Base-by-base conservation (phyloP, 2,888 invertebrate species). In the Hylaea fasciaria region DNA sequence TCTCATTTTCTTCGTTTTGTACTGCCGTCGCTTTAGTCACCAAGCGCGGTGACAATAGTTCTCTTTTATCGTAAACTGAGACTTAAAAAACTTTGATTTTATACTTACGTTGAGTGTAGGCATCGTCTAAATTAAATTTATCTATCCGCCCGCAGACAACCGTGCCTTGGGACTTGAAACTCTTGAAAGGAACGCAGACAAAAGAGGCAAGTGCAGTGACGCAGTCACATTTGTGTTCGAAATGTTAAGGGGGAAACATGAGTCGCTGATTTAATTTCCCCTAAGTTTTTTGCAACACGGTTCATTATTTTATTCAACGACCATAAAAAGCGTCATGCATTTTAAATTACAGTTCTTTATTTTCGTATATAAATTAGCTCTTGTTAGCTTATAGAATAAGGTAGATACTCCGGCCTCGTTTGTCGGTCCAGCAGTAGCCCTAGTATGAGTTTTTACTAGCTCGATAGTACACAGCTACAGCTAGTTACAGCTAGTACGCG, bases 1-100 rank as follows among this genome's bases (percentile, higher is more conserved):
- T 80, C 74, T 78, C 81, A 79, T 86, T 88, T 57, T 85, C 72
- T 80, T 87, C 84, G 80, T 87, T 88, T 90, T 89, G 81, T 78
- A n/a, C n/a, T n/a, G 76, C 75, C 79, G 81, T 82, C 84, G 83
- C 47, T 14, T 32, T 32, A 45, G 10, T 7, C 45, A 77, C 82
- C 81, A 81, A 78, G 78, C 80, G 79, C 75, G 77, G 77, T 78
- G 83, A 81, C 82, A 76, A 81, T 70, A 68, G 68, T 77, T 74
- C 71, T 70, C 80, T 83, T 78, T 86, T 85, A 81, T 74, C 79
- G 74, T 79, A 85, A 85, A 83, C 78, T 76, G 80, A 80, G 81
- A 75, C 80, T 79, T 76, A 74, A 85, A 80, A 85, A 80, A 80
- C 76, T 73, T 75, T 82, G 82, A 83, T 85, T n/a, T 86, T 86